phyloP scores from a whole-genome alignment of 2,888 invertebrate species.

The Thelaira solivaga region DNA sequence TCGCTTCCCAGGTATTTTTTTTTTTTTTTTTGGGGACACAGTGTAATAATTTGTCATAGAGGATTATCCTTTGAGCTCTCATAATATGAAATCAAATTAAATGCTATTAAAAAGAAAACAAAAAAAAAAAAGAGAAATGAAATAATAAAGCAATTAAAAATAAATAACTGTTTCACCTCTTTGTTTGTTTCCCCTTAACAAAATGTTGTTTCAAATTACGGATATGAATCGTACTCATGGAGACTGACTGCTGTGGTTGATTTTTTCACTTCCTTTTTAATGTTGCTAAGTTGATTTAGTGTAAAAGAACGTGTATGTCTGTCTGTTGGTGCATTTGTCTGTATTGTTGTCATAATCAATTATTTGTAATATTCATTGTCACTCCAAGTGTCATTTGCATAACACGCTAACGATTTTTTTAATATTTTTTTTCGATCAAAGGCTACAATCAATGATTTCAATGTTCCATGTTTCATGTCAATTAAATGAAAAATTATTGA shows the following conservation, averaged over 20 bases:
- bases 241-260: conserved; percentile 7
- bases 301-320: neutral
- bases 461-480: conserved; percentile 43
- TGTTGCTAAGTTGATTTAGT: neutral
- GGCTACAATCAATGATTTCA: conserved; percentile 25
- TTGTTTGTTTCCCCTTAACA: neutral
- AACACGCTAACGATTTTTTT: conserved; percentile 32
- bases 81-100: too few relatives aligned
- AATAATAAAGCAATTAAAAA: too few relatives aligned
- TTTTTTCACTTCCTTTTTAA: neutral
- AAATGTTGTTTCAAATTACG: neutral
- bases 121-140: too few relatives aligned
- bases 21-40: too few relatives aligned
- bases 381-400: conserved; percentile 55
- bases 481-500: conserved; percentile 46
- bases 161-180: neutral
- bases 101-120: too few relatives aligned
- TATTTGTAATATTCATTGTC: conserved; percentile 50
- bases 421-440: conserved; percentile 1
- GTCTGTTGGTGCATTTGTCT: neutral
- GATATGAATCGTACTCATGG: neutral
- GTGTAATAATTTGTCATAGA: too few relatives aligned
- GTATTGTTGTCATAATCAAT: conserved; percentile 45
- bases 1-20: too few relatives aligned
- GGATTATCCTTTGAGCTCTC: too few relatives aligned